A percentile compares a stretch with the other conserved stretches of the same genome.
phyloP scores from a whole-genome alignment of 2,888 invertebrate species.

The Branchellion lobata region DNA sequence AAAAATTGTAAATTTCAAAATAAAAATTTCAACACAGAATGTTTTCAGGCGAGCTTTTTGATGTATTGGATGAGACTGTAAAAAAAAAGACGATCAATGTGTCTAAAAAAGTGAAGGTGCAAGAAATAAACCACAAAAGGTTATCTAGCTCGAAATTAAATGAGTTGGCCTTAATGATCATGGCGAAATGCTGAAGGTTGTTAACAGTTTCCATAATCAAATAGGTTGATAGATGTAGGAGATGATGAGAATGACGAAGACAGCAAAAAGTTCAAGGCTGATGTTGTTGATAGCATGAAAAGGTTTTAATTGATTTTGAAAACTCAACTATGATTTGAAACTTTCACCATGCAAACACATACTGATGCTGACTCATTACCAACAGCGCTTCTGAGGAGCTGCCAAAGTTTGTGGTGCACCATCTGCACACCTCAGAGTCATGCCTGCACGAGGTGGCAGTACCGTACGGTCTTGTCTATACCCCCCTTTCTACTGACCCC shows the following conservation, averaged over 20 bases:
- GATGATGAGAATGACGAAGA: not conserved
- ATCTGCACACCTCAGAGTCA: slow-evolving; percentile 83
- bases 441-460: slow-evolving; percentile 90
- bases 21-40: not conserved
- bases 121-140: not conserved
- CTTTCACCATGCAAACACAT: not conserved
- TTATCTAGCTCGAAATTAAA: no score
- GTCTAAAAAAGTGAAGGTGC: not conserved
- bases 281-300: not conserved
- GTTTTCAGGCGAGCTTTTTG: not conserved
- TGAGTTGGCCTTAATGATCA: no score
- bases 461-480: slow-evolving; percentile 81
- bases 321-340: not conserved
- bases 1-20: no score
- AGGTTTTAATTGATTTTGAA: no score
- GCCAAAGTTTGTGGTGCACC: slow-evolving; percentile 72
- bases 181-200: no score
- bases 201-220: no score
- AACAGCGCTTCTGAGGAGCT: not conserved
- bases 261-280: not conserved
- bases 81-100: not conserved
- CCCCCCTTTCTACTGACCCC: slow-evolving; percentile 65
- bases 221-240: not conserved
- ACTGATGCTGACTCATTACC: not conserved
- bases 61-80: not conserved